Evolutionary conservation across 2,888 invertebrate species (phyloP), one percentile per base, ranked within the genome.

Genomic region (Scrobipalpa costella): DNA sequence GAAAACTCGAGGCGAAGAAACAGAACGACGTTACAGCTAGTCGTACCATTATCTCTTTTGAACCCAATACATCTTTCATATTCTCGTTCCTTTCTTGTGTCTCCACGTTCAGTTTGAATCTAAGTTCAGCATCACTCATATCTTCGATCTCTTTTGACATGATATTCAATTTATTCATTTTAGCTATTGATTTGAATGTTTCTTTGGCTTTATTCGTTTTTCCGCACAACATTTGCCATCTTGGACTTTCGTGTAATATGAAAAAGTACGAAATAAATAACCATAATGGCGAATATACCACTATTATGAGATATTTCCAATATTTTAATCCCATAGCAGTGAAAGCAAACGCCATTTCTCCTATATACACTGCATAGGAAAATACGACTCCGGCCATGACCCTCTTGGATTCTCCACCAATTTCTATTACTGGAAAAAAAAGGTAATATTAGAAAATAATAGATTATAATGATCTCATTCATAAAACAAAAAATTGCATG

Each of bases 181-280:
- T 83, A 0, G 81, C 79, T 0, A 77, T 72, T 1, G 70, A 40
- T 66, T 79, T 84, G 2, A 88, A 68, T 0, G 84, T 85, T 6
- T 73, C 65, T 67, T 81, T 88, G 0, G 83, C 86, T 59, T 78
- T 80, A 2, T 73, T 68, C 61, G 78, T 81, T 72, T 76, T 83
- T 0, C 86, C 86, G 50, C 81, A 75, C 7, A 88, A 64, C 72
- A 87, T 76, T 74, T 85, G 84, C 88, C 88, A 89, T 69, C 88
- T 74, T 2, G 81, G 78, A 63, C 88, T 87, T 67, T 89, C 88
- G 75, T 71, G 76, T 40, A 89, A 66, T 15, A 85, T 27, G 5
- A 83, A 68, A 59, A 70, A 67, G 64, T 85, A 88, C 1, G 69
- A 61, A 6, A 83, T 40, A 52, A 86, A 86, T 15, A 87, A 60